These are phyloP conservation scores for Vombatus ursinus DNA, from an alignment of 2,113 vertebrate species.

Conservation along the genomic window DNA sequence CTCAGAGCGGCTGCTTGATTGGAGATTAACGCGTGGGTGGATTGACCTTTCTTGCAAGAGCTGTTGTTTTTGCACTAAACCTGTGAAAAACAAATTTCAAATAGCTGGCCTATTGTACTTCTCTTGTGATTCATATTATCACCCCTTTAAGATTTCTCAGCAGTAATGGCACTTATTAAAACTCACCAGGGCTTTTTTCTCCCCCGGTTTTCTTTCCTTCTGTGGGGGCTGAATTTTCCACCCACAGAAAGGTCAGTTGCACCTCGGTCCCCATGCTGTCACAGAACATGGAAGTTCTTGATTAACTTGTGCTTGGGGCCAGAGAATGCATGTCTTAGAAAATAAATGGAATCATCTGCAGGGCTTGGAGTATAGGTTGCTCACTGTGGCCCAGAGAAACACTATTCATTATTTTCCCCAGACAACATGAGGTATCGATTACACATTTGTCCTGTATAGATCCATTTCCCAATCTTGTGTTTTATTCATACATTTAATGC, in stretches of 20 bases:
- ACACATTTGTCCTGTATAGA: conserved; percentile 45
- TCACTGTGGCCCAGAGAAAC: conserved; percentile 1
- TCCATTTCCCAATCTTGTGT: conserved; percentile 3
- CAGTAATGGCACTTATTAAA: conserved; percentile 66
- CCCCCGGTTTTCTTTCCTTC: conserved; percentile 38
- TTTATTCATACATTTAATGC: conserved; percentile 2
- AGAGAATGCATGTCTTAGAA: conserved; percentile 64
- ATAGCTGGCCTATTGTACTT: conserved; percentile 77
- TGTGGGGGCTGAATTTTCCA: conserved; percentile 54
- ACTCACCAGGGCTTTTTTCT: conserved; percentile 30
- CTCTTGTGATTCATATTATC: conserved; percentile 78
- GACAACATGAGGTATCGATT: conserved; percentile 12
- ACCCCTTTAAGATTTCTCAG: conserved; percentile 71
- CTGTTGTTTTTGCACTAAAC: conserved; percentile 80
- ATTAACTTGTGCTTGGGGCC: conserved; percentile 58
- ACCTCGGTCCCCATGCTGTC: conserved; percentile 63
- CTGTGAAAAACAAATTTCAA: conserved; percentile 86
- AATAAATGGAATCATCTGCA: conserved; percentile 25
- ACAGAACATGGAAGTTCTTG: conserved; percentile 25
- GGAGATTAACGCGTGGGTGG: conserved; percentile 79
- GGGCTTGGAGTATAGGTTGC: not conserved
- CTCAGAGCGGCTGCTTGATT: conserved; percentile 81
- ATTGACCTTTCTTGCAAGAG: conserved; percentile 80
- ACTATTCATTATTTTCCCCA: conserved; percentile 47
- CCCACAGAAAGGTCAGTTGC: conserved; percentile 64